phyloP scores from a whole-genome alignment of 2,113 vertebrate species.

The Alosa alosa region DNA sequence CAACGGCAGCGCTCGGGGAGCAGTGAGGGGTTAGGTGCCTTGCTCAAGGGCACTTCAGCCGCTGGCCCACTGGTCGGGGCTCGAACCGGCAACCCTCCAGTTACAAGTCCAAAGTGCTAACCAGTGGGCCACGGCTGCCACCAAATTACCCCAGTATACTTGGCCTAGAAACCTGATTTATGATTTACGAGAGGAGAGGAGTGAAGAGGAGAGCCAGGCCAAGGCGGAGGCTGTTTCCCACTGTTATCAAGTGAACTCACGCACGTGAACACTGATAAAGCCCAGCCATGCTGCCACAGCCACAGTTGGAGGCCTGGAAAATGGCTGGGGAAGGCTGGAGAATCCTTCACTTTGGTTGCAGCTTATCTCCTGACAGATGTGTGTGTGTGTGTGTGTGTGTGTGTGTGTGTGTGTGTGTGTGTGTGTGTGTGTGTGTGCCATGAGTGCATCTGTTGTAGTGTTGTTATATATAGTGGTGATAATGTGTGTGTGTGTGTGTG shows the following conservation, averaged over 20 bases:
- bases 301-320: background rate
- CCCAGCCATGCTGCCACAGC: background rate
- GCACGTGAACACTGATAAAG: background rate
- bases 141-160: too few relatives aligned
- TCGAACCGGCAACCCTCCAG: too few relatives aligned
- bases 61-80: too few relatives aligned
- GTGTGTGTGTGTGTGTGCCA: conserved; percentile 44
- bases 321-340: background rate
- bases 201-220: background rate
- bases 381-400: background rate
- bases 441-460: background rate
- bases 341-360: background rate
- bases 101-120: too few relatives aligned
- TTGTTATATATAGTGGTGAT: background rate
- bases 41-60: too few relatives aligned
- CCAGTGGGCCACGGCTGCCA: too few relatives aligned
- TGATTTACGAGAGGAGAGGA: too few relatives aligned
- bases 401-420: conserved; percentile 22
- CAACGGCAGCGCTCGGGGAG: too few relatives aligned
- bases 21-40: too few relatives aligned
- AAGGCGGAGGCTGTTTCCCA: background rate
- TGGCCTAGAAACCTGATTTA: too few relatives aligned
- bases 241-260: background rate
- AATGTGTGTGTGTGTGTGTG: background rate
- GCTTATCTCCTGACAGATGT: background rate